phyloP scores from a whole-genome alignment of 2,113 vertebrate genomes.

The Cricetomys ansorgei region DNA sequence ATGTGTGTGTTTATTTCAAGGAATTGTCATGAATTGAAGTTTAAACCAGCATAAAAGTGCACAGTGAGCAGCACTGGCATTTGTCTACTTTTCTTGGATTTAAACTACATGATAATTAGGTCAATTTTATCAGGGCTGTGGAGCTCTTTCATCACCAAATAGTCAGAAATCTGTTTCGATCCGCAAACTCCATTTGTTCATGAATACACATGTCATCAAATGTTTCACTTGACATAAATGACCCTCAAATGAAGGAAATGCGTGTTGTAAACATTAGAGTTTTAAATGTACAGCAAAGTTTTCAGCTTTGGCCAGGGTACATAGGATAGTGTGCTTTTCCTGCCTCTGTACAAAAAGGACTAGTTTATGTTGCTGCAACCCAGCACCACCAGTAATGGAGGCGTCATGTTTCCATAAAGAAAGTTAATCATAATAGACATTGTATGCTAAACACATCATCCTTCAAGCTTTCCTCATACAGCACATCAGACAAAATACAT shows the following conservation, averaged over 20 bases:
- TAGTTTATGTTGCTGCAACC: slow-evolving; percentile 24
- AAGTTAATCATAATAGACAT: slow-evolving; percentile 65
- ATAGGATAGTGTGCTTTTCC: slow-evolving; percentile 37
- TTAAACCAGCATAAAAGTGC: not conserved
- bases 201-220: not conserved
- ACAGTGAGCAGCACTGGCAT: not conserved
- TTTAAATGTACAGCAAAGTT: slow-evolving; percentile 53
- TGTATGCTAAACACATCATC: slow-evolving; percentile 68
- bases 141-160: not conserved
- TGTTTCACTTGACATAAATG: slow-evolving; percentile 10
- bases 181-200: not conserved
- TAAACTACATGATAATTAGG: slow-evolving; percentile 3
- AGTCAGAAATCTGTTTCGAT: slow-evolving; percentile 27
- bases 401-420: slow-evolving; percentile 50
- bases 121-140: not conserved
- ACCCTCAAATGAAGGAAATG: slow-evolving; percentile 40
- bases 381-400: not conserved
- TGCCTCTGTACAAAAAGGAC: not conserved
- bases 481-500: slow-evolving; percentile 69
- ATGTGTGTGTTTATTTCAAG: not conserved
- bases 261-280: not conserved
- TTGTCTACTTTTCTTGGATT: slow-evolving; percentile 11
- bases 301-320: slow-evolving; percentile 38
- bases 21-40: slow-evolving; percentile 18
- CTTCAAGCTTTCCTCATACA: slow-evolving; percentile 66